phyloP scores from a whole-genome alignment of 1,140 invertebrate species.

The Thereuonema tuberculata region DNA sequence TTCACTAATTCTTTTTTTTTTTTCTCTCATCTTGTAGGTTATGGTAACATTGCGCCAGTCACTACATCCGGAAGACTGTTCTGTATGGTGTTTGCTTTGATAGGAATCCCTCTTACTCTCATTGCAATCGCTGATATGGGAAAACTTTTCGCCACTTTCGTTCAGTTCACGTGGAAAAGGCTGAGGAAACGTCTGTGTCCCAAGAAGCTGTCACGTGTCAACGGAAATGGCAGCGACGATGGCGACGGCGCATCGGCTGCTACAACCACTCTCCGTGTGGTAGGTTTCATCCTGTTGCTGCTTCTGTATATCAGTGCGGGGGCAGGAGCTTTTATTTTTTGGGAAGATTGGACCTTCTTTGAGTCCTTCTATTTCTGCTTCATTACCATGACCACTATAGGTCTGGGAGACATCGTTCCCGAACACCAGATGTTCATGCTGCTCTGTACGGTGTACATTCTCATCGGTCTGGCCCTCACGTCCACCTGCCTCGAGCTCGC shows the following conservation, averaged over 20 bases:
- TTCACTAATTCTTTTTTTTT: not conserved
- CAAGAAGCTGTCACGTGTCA: not conserved
- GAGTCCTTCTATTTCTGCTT: conserved; percentile 91
- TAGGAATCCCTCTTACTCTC: conserved; percentile 84
- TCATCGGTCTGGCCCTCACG: conserved; percentile 82
- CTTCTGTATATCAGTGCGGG: conserved; percentile 20
- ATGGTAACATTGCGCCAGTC: conserved; percentile 85
- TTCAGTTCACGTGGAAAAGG: conserved; percentile 6
- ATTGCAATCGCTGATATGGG: conserved; percentile 88
- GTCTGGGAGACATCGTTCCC: conserved; percentile 81
- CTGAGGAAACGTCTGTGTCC: not conserved
- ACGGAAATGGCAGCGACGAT: not conserved
- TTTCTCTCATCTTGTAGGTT: conserved; percentile 50
- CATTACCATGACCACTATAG: conserved; percentile 88
- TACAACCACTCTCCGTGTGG: not conserved
- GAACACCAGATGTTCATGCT: conserved; percentile 65
- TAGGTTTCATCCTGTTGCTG: conserved; percentile 5
- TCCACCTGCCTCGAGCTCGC: conserved; percentile 88
- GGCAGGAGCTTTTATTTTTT: conserved; percentile 26
- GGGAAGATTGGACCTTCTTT: conserved; percentile 70
- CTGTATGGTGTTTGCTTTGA: conserved; percentile 81
- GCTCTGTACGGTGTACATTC: conserved; percentile 76
- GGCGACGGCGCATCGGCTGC: not conserved
- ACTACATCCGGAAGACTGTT: conserved; percentile 70
- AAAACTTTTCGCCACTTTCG: conserved; percentile 55